Conservation (phyloP, 2,797 vertebrate genomes). For the Dryobates pubescens region DNA sequence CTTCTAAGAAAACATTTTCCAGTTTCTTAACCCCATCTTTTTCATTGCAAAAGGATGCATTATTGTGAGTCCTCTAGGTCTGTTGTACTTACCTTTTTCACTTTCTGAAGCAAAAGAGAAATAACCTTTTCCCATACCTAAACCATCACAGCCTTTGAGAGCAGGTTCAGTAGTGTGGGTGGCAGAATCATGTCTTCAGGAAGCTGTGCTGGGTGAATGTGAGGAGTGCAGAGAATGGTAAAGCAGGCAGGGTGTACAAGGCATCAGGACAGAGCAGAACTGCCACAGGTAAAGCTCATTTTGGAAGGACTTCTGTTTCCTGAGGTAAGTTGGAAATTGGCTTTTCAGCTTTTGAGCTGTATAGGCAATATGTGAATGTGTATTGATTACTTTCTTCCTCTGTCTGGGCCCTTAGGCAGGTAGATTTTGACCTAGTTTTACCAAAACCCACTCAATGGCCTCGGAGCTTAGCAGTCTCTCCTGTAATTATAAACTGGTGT, state of each 20-base stretch:
- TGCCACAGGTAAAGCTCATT: neutral
- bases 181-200: neutral
- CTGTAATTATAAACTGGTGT: conserved; percentile 40
- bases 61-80: neutral
- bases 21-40: neutral
- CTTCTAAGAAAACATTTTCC: neutral
- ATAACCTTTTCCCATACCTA: neutral
- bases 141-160: neutral
- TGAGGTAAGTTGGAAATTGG: neutral
- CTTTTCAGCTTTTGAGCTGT: neutral
- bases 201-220: neutral
- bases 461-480: conserved; percentile 49
- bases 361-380: neutral
- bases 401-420: neutral
- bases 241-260: neutral
- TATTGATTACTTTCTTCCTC: neutral
- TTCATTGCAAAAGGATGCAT: neutral
- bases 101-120: neutral
- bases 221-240: neutral
- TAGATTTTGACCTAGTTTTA: conserved; percentile 54
- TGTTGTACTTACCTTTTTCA: neutral
- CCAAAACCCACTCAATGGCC: conserved; percentile 24
- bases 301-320: conserved; percentile 2
- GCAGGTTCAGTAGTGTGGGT: neutral
- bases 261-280: neutral